phyloP scores from a whole-genome alignment of 2,888 invertebrate species.

The Erebia aethiops region DNA sequence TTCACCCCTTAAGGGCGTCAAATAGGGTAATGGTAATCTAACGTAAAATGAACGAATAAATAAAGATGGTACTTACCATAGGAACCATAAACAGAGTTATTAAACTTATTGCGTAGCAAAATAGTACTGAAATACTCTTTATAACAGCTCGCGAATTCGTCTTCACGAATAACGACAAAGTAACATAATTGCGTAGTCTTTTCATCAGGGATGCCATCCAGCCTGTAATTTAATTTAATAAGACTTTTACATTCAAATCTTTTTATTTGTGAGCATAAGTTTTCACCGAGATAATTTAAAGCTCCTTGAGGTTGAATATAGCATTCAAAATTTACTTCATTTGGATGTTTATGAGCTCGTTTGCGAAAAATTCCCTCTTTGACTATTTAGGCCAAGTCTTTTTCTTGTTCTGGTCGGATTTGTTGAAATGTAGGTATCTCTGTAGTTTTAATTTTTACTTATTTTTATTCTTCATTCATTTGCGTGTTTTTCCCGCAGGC shows the following conservation, averaged over 20 bases:
- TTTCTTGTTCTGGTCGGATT: background rate
- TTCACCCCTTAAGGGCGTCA: too few relatives aligned
- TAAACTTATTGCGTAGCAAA: background rate
- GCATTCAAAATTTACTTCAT: slow-evolving; percentile 12
- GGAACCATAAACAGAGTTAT: background rate
- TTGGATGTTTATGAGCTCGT: slow-evolving; percentile 17
- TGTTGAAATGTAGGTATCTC: slow-evolving; percentile 8
- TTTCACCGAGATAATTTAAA: slow-evolving; percentile 18
- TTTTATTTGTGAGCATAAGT: slow-evolving; percentile 26
- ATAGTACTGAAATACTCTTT: background rate
- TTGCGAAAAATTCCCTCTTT: slow-evolving; percentile 3
- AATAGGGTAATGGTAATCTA: too few relatives aligned
- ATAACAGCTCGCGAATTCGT: background rate
- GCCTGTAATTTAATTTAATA: slow-evolving; percentile 33
- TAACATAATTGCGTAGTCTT: slow-evolving; percentile 25
- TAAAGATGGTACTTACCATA: background rate
- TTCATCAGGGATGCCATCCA: slow-evolving; percentile 30
- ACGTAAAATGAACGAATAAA: too few relatives aligned
- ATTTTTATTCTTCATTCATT: background rate
- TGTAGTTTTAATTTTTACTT: background rate
- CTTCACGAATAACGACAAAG: slow-evolving; percentile 23
- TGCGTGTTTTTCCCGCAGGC: background rate
- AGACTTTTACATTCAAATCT: slow-evolving; percentile 28
- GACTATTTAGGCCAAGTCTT: background rate
- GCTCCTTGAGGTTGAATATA: slow-evolving; percentile 18